Evolutionary conservation across 2,113 vertebrate species (phyloP).

Genomic region (Lophura nycthemera): DNA sequence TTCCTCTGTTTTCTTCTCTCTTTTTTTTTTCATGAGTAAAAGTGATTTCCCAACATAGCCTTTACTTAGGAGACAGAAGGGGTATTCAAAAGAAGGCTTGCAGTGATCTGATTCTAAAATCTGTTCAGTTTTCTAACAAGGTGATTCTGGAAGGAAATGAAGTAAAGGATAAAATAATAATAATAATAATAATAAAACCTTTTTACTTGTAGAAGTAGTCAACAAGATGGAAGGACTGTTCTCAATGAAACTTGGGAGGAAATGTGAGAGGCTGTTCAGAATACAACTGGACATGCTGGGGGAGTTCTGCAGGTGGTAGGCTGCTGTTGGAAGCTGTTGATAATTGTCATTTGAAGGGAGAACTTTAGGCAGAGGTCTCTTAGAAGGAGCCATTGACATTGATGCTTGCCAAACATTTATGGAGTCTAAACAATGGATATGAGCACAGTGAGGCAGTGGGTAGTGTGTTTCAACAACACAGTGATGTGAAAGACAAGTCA

Average conservation of each 20-base stretch:
- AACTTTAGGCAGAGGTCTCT: background rate
- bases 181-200: background rate
- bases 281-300: background rate
- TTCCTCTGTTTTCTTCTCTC: background rate
- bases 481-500: too few species aligned
- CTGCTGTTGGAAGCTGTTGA: background rate
- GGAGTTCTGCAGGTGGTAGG: background rate
- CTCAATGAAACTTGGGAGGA: background rate
- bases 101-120: background rate
- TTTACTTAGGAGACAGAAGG: background rate
- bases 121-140: background rate
- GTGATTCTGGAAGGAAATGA: background rate
- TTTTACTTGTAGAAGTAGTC: background rate
- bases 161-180: background rate
- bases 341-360: constrained; percentile 8
- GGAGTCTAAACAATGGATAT: background rate
- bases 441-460: too few species aligned
- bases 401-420: background rate
- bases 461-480: too few species aligned
- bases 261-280: background rate
- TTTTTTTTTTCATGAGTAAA: background rate
- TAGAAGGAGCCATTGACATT: background rate
- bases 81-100: background rate
- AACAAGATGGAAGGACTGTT: background rate
- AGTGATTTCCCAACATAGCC: background rate